Base-by-base conservation (phyloP, 2,797 vertebrate genomes). In the Furcifer pardalis region DNA sequence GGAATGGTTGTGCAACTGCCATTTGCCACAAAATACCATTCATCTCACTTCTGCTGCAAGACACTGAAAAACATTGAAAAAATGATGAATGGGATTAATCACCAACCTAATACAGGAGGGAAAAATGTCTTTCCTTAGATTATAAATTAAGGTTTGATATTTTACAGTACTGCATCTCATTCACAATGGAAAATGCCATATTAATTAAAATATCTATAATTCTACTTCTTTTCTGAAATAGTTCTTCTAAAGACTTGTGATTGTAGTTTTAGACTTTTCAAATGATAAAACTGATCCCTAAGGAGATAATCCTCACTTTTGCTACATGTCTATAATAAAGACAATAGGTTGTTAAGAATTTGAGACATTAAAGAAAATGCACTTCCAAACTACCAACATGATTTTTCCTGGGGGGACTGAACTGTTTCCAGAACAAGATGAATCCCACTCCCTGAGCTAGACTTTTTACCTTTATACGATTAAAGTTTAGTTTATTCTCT, bases 201-300 rank as follows among this genome's bases (percentile, higher is more conserved):
- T 37, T 90, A 86, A 92, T 79, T 83, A 77, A 76, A 92, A 89
- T 86, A 83, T 72, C 84, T 91, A 68, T 89, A 84, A 83, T 52
- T 35, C 62, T 73, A 84, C 81, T 56, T 56, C 30, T 77, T 7
- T 81, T 59, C 17, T 32, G 32, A 37, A 42, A 15, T 21, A 2
- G 0, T 49, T 13, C 30, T 60, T 87, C 32, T 30, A 12, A 72
- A n/a, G 52, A 44, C 44, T 46, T 13, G 30, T 37, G 5, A n/a
- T 68, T 65, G 35, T 63, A 84, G 6, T 76, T 82, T 86, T 15
- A 62, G n/a, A 19, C 8, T 74, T 49, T 74, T 72, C 59, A 83
- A 30, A 10, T 83, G 9, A 74, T 23, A 44, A 86, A 88, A 86
- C 42, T 2, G 81, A 21, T 44, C 9, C 59, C 37, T 0, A 1